Conservation (phyloP, 2,888 invertebrate species). For the Nephrotoma flavescens region DNA sequence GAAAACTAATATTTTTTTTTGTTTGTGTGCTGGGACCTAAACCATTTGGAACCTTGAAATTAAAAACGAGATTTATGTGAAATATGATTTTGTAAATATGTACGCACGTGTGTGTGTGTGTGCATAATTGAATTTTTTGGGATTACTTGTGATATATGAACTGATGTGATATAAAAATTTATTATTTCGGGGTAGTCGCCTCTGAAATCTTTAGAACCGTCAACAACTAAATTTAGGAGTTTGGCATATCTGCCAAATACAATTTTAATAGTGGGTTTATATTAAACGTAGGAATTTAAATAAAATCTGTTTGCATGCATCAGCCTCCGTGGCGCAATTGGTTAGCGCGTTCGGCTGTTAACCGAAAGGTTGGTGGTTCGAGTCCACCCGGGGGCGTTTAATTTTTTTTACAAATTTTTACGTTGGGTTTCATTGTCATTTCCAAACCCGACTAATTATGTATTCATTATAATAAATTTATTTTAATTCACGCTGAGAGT, state of each 20-base stretch:
- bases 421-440: too few species aligned
- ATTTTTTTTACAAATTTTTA: too few species aligned
- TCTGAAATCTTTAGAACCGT: too few species aligned
- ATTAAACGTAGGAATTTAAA: too few species aligned
- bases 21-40: background rate
- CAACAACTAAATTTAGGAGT: too few species aligned
- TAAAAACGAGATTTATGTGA: background rate
- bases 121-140: background rate
- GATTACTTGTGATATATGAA: background rate
- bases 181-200: too few species aligned
- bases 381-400: slow-evolving; percentile 74
- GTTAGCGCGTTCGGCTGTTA: slow-evolving; percentile 92
- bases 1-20: background rate
- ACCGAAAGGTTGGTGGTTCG: slow-evolving; percentile 93
- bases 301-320: background rate
- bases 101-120: background rate
- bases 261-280: background rate
- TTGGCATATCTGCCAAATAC: too few species aligned
- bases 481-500: too few species aligned
- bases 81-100: background rate
- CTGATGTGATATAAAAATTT: too few species aligned
- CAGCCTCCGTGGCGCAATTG: slow-evolving; percentile 73
- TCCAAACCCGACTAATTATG: too few species aligned
- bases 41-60: background rate
- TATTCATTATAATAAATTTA: too few species aligned